Evolutionary conservation across 2,113 vertebrate genomes (phyloP), one percentile per base, ranked within the genome.

Genomic region (Hiodon tergisus): DNA sequence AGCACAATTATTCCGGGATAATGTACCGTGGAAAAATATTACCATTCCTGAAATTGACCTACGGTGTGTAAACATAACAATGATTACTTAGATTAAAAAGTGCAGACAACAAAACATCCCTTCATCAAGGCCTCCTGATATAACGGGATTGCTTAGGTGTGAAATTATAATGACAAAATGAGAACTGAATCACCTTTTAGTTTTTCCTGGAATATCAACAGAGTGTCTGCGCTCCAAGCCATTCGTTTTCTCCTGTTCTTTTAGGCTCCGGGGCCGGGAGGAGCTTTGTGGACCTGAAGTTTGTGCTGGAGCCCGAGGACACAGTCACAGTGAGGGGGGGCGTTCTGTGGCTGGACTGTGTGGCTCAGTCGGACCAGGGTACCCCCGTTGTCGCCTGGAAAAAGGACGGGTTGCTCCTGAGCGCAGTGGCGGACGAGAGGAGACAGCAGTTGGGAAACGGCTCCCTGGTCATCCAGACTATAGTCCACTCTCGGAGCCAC

Each of bases 401-500:
- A 74, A 98, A 98, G 73, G 96, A 98, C 0, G 94, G 94, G 0
- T 89, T 91, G 73, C 87, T 93, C 74, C 87, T 98, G 6, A 92
- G 93, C 72, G 76, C 94, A 0, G 87, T 91, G 1, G 88, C 93
- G 72, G 96, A 98, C 0, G 96, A 97, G 17, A 85, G 95, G 78
- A 89, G 95, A 57, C 90, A 81, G 68, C 93, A 93, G 76, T 80
- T 96, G 77, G 77, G 87, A 0, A 96, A 96, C 2, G 95, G 95
- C 0, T 94, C 95, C 0, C 89, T 98, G 53, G 58, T 93, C 63
- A 93, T 98, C 74, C 91, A 93, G 67, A 94, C 93, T 7, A 88
- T 98, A 4, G 82, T 98, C 62, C 95, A 98, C 73, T 94, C 94
- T 0, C 87, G 94, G n/a, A 95, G 98, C 82, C 95, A 97, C 60